Evolutionary conservation across 2,888 invertebrate genomes (phyloP).

Genomic region (Ennomos fuscantarius): DNA sequence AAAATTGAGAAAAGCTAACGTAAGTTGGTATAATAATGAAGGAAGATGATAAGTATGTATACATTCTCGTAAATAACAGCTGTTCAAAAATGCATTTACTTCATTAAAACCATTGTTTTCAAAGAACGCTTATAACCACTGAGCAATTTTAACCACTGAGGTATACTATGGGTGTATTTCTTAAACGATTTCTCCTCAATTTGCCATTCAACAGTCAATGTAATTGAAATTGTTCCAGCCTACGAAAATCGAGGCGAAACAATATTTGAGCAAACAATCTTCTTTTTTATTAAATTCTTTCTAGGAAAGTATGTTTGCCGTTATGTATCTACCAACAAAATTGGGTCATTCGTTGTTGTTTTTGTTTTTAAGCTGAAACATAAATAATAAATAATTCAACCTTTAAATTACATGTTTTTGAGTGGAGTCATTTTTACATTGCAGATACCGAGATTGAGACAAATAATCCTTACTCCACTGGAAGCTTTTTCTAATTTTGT

Average conservation of each 20-base stretch:
- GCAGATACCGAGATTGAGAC: conserved; percentile 1
- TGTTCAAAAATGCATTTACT: too few relatives aligned
- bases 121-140: too few relatives aligned
- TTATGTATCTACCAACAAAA: conserved; percentile 28
- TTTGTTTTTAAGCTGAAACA: conserved; percentile 33
- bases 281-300: conserved; percentile 31
- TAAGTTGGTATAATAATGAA: too few relatives aligned
- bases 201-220: conserved; percentile 9
- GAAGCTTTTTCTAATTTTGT: conserved; percentile 5
- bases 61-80: too few relatives aligned
- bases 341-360: conserved; percentile 21
- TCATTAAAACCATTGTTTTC: too few relatives aligned
- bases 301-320: conserved; percentile 24
- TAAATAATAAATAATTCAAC: conserved; percentile 43
- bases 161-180: too few relatives aligned
- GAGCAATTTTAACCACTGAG: too few relatives aligned
- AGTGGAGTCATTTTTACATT: conserved; percentile 10
- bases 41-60: too few relatives aligned
- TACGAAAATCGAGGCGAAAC: conserved; percentile 19
- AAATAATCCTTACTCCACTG: conserved; percentile 1
- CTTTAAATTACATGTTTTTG: conserved; percentile 33
- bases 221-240: conserved; percentile 20
- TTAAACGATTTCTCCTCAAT: conserved; percentile 1
- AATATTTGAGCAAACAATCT: conserved; percentile 24
- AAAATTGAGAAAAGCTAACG: too few relatives aligned